Percentiles rank a stretch among this genome's conserved stretches.
Evolutionary conservation across 2,797 vertebrate species (phyloP).

Genomic region (Thalassophryne amazonica): DNA sequence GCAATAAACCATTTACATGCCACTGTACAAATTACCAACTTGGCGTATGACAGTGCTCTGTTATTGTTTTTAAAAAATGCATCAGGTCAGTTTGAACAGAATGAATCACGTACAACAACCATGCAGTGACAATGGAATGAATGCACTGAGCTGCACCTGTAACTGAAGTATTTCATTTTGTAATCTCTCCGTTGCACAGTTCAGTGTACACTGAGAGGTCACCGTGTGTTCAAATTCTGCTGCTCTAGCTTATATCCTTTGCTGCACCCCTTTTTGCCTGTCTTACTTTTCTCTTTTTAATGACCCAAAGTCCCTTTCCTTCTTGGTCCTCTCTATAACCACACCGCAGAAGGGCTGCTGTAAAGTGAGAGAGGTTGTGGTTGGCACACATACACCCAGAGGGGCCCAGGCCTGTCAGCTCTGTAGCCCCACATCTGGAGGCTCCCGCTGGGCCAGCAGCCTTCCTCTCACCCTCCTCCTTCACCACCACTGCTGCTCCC

Average conservation of each 20-base stretch:
- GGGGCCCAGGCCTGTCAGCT: slow-evolving; percentile 75
- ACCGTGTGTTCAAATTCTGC: not conserved
- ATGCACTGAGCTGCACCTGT: no score
- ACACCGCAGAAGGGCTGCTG: slow-evolving; percentile 57
- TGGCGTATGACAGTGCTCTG: no score
- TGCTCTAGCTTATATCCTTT: not conserved
- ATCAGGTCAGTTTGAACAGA: no score
- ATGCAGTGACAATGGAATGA: no score
- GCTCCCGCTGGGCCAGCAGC: slow-evolving; percentile 73
- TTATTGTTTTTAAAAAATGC: no score
- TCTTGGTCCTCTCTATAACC: slow-evolving; percentile 28
- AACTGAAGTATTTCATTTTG: no score
- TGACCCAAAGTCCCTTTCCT: slow-evolving; percentile 3
- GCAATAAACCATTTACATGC: no score
- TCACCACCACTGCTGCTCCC: slow-evolving; percentile 53
- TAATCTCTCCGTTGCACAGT: no score
- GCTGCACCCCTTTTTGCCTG: not conserved
- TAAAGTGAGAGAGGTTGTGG: slow-evolving; percentile 61
- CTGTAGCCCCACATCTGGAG: slow-evolving; percentile 80
- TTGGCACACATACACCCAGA: slow-evolving; percentile 74
- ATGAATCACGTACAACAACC: no score
- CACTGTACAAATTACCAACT: no score
- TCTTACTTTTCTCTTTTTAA: slow-evolving; percentile 17
- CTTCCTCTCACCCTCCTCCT: slow-evolving; percentile 51
- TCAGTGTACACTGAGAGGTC: no score